These are phyloP conservation scores for Ephialtes manifestator DNA, from an alignment of 2,888 invertebrate genomes.

Conservation along the genomic window DNA sequence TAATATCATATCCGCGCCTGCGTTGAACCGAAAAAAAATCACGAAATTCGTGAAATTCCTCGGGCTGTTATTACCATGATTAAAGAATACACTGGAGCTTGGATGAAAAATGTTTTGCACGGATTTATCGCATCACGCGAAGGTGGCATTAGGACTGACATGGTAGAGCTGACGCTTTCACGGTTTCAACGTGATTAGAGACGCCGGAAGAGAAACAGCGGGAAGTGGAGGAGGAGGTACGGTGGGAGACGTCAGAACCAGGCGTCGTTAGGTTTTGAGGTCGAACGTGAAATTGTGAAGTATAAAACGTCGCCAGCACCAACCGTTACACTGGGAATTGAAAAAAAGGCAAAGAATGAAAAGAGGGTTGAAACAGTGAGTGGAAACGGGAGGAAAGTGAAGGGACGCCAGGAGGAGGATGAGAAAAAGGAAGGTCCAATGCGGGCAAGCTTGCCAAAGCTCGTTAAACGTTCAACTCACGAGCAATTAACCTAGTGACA, in stretches of 20 bases:
- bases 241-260: neutral
- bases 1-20: neutral
- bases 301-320: conserved; percentile 19
- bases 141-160: conserved; percentile 35
- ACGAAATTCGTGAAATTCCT: neutral
- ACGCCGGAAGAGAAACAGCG: conserved; percentile 13
- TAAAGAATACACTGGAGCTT: conserved; percentile 7
- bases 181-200: conserved; percentile 25
- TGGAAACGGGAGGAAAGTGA: neutral
- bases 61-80: conserved; percentile 8
- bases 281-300: conserved; percentile 33
- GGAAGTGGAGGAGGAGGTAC: conserved; percentile 12
- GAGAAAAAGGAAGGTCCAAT: conserved; percentile 34
- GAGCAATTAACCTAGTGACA: conserved; percentile 69
- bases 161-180: neutral
- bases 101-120: conserved; percentile 30
- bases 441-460: conserved; percentile 41
- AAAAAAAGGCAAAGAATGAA: neutral
- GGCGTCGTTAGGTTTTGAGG: conserved; percentile 45
- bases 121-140: conserved; percentile 32
- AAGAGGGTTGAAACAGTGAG: neutral
- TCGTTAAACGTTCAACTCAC: conserved; percentile 68
- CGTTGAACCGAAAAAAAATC: conserved; percentile 7
- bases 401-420: neutral
- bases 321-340: neutral